A percentile compares a stretch with the other conserved stretches of the same genome.
These are phyloP conservation scores for Littorina saxatilis DNA, from an alignment of 1,140 invertebrate species.

Conservation along the genomic window DNA sequence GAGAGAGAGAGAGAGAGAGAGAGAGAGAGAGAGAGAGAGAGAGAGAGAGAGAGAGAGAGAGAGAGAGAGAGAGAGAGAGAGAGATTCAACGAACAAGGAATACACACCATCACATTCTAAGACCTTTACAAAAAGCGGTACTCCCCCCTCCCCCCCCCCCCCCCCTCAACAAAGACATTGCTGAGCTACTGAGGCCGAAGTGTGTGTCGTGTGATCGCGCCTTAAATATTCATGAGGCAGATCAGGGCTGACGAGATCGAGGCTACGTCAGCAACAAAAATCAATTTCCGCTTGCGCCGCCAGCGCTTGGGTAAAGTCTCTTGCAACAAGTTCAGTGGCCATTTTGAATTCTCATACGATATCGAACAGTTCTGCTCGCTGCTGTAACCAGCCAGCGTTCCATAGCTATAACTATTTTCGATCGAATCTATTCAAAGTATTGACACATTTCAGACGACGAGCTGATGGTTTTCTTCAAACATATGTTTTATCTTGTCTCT, in stretches of 20 bases:
- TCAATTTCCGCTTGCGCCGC: background rate
- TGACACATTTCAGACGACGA: too few relatives aligned
- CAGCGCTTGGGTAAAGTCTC: background rate
- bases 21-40: constrained; percentile 11
- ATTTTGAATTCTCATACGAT: too few relatives aligned
- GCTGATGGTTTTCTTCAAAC: too few relatives aligned
- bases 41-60: background rate
- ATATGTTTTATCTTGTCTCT: too few relatives aligned
- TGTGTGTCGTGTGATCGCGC: background rate
- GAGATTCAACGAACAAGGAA: background rate
- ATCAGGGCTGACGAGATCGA: constrained; percentile 16
- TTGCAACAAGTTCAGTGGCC: too few relatives aligned
- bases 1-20: constrained; percentile 22
- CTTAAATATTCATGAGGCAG: constrained; percentile 30
- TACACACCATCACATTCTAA: background rate
- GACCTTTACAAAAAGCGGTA: too few relatives aligned
- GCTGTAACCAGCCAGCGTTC: too few relatives aligned
- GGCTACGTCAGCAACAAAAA: constrained; percentile 12
- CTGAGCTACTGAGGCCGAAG: background rate
- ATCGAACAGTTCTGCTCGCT: too few relatives aligned
- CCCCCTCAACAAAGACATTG: too few relatives aligned
- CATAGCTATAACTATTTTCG: too few relatives aligned
- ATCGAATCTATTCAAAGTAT: too few relatives aligned
- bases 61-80: constrained; percentile 7
- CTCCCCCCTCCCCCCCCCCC: too few relatives aligned